Base-by-base conservation (phyloP, 2,113 vertebrate genomes). In the Corythaixoides concolor region DNA sequence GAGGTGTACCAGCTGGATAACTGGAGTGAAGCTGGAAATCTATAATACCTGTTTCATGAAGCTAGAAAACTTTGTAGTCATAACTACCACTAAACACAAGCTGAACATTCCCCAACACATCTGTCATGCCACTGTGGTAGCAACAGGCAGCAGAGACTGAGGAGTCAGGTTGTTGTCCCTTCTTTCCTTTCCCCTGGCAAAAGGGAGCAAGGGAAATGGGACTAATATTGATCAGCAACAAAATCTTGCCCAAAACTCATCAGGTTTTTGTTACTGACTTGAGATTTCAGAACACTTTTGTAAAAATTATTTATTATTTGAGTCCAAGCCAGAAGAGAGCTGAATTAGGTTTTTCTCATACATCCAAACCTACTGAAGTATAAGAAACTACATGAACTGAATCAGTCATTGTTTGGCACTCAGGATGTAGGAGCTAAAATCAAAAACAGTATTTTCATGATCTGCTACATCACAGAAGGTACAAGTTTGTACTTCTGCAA, bases 61-160 rank as follows among this genome's bases (percentile, higher is more conserved):
- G 17, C 19, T 2, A 45, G 37, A 49, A 79, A 84, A 43, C 26
- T 26, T 10, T 64, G 21, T 52, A 14, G 7, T n/a, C 4, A 0
- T 56, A 45, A 49, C 6, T 52, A 9, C 17, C 11, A 23, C 4
- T 43, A 80, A 88, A 80, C 17, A 56, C 5, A 16, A 83, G 11
- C 8, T 64, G 26, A 73, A 56, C 21, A 10, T 68, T 64, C 55
- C 35, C 26, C 26, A 47, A 9, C 13, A 35, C 4, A 10, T 5
- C 3, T 35, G 4, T 55, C 73, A 26, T 2, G 15, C 7, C 4
- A 0, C 8, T 10, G 12, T 1, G 1, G 32, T 9, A 73, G 8
- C 20, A 60, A 24, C 2, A 30, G 4, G 21, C 16, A 83, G 35
- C 56, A 70, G 7, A 47, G 43, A 35, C 15, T 22, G 28, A 63